Conservation (phyloP, 2,113 vertebrate species). For the Bubo blakistoni region DNA sequence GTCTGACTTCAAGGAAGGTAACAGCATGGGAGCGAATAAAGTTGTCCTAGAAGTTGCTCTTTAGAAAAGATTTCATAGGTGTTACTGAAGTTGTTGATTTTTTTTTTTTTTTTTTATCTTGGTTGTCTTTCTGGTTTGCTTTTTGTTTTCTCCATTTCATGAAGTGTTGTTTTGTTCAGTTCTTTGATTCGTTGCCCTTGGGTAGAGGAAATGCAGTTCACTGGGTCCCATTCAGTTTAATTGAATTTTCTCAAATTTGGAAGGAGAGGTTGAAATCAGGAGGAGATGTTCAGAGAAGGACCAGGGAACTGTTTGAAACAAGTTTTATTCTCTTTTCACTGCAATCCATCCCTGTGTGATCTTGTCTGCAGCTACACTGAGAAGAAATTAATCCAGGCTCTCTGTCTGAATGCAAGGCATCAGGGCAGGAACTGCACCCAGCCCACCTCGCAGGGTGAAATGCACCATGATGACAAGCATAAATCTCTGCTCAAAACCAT, state of each 20-base stretch:
- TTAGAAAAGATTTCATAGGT: background rate
- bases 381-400: background rate
- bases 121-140: background rate
- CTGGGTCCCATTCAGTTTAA: background rate
- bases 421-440: background rate
- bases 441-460: fast-evolving
- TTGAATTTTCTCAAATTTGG: background rate
- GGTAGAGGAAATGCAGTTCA: background rate
- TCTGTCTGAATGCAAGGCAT: fast-evolving
- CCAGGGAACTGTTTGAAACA: background rate
- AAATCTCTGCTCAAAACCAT: background rate
- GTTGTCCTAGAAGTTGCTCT: background rate
- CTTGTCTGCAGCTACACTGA: background rate
- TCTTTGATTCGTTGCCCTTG: background rate
- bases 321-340: background rate
- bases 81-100: background rate
- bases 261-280: background rate
- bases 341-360: background rate
- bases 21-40: background rate
- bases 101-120: background rate
- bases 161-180: background rate
- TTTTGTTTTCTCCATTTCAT: background rate
- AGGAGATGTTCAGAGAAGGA: background rate
- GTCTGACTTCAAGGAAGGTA: background rate
- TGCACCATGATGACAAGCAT: fast-evolving